A percentile compares a stretch with the other conserved stretches of the same genome.
These are phyloP conservation scores for Hypercompe scribonia DNA, from an alignment of 2,888 invertebrate genomes.

Conservation along the genomic window DNA sequence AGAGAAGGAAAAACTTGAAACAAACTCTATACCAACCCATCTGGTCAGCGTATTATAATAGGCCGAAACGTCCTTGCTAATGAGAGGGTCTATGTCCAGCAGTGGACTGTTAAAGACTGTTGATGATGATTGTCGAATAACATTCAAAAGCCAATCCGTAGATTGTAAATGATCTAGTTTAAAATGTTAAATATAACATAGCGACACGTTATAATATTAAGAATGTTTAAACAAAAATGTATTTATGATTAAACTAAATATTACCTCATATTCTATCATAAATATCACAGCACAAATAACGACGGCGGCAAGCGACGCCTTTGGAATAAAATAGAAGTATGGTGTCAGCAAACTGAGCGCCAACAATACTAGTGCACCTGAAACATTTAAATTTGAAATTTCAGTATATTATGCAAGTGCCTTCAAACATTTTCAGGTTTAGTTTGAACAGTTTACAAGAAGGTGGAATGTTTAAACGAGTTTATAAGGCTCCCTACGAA, in stretches of 20 bases:
- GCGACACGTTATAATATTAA: not conserved
- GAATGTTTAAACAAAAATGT: not conserved
- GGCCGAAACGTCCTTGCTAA: no score
- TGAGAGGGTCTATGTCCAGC: no score
- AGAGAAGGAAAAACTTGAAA: no score
- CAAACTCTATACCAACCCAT: no score
- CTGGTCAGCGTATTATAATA: no score
- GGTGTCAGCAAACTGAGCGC: conserved; percentile 95
- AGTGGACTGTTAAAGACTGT: no score
- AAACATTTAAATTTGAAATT: not conserved
- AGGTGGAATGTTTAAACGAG: not conserved
- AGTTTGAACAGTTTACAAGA: not conserved
- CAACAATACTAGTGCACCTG: conserved; percentile 92
- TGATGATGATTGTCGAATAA: no score
- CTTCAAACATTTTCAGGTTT: no score
- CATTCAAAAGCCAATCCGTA: not conserved
- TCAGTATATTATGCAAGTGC: no score
- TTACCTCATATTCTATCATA: conserved; percentile 96
- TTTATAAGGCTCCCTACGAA: not conserved
- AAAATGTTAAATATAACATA: not conserved
- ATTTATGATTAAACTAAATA: conserved; percentile 1
- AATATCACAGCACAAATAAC: conserved; percentile 98
- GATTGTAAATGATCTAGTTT: not conserved
- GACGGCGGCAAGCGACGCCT: conserved; percentile 95
- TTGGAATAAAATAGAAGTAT: conserved; percentile 95